Percentiles rank a stretch among this genome's conserved stretches.
Conservation (phyloP, 2,797 vertebrate genomes). For the Spinus olivaceus region DNA sequence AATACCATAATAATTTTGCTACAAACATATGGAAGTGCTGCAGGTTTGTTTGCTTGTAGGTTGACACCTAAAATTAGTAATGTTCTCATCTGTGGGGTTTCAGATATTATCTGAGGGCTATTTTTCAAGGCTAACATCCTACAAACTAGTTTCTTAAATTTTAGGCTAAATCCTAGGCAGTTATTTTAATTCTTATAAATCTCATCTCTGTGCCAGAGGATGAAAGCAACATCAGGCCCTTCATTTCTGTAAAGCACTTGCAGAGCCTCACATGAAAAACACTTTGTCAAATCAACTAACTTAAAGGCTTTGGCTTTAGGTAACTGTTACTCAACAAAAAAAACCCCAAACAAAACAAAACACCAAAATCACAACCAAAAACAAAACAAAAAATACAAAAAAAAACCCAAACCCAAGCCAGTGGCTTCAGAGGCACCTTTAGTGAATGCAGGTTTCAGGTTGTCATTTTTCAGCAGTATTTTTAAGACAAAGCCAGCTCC, state of each 20-base stretch:
- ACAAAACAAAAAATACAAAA: background rate
- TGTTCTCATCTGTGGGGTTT: background rate
- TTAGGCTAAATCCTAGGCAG: background rate
- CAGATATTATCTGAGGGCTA: background rate
- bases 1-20: background rate
- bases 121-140: background rate
- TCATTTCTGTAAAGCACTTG: background rate
- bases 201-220: background rate
- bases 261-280: background rate
- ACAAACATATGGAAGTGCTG: background rate
- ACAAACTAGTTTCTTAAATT: background rate
- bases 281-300: background rate
- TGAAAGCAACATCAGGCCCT: background rate
- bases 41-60: background rate
- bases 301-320: background rate
- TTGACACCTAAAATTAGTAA: background rate
- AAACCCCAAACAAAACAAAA: background rate
- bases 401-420: background rate
- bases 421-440: background rate
- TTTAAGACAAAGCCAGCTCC: background rate
- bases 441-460: background rate
- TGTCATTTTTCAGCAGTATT: background rate
- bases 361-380: background rate
- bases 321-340: background rate
- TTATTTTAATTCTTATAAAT: background rate